Conservation (phyloP, 2,888 invertebrate species). For the Tiliacea citrago region DNA sequence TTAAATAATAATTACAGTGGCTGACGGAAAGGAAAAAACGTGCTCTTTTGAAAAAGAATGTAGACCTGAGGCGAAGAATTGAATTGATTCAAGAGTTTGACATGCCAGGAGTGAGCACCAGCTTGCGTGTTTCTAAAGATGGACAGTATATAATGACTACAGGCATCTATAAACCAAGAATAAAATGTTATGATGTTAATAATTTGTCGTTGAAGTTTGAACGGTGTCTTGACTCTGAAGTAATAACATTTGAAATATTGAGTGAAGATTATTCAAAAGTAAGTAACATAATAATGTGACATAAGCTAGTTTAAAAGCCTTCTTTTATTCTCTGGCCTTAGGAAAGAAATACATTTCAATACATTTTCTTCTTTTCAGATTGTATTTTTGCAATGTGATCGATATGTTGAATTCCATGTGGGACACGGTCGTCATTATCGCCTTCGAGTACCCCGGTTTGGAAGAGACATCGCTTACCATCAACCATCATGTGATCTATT, state of each 20-base stretch:
- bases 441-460: constrained; percentile 98
- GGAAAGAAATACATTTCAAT: not conserved
- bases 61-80: constrained; percentile 96
- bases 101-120: constrained; percentile 98
- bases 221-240: constrained; percentile 98
- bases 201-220: constrained; percentile 99
- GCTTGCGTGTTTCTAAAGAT: constrained; percentile 96
- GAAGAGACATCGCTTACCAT: constrained; percentile 98
- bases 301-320: not conserved
- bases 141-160: constrained; percentile 97
- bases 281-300: constrained; percentile 47
- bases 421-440: constrained; percentile 97
- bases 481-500: constrained; percentile 97
- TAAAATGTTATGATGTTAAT: constrained; percentile 98
- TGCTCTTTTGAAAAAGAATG: constrained; percentile 96
- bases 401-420: constrained; percentile 98
- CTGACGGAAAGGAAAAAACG: constrained; percentile 95
- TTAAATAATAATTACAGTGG: constrained; percentile 93
- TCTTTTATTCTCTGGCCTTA: not conserved
- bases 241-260: constrained; percentile 97
- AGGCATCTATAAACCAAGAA: constrained; percentile 98
- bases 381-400: constrained; percentile 95
- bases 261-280: constrained; percentile 99
- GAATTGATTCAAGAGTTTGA: constrained; percentile 99
- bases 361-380: constrained; percentile 91